phyloP scores from a whole-genome alignment of 2,113 vertebrate genomes.

The Catharus fuscescens region DNA sequence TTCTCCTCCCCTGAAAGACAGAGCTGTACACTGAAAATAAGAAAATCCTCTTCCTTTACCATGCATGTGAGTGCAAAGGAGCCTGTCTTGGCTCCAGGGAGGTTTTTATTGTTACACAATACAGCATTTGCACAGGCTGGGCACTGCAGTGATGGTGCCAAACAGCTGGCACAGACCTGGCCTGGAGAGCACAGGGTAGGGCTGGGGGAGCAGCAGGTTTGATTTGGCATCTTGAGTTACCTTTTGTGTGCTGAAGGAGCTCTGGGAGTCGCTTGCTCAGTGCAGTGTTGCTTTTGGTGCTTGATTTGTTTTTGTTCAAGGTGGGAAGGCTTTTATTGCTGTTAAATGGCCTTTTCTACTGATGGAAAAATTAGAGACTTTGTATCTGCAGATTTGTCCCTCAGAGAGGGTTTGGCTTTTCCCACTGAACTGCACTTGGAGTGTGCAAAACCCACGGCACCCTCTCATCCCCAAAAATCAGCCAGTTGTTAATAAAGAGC shows the following conservation, averaged over 20 bases:
- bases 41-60: background rate
- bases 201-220: background rate
- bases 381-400: background rate
- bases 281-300: background rate
- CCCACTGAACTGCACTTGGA: background rate
- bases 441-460: fast-evolving
- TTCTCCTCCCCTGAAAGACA: background rate
- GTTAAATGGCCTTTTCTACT: background rate
- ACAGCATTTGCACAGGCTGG: background rate
- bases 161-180: background rate
- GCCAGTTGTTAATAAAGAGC: background rate
- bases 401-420: background rate
- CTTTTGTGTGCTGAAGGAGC: background rate
- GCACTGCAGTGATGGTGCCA: background rate
- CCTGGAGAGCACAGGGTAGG: background rate
- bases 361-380: background rate
- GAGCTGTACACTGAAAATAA: background rate
- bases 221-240: background rate
- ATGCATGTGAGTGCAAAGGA: background rate
- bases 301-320: background rate
- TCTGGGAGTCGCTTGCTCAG: background rate
- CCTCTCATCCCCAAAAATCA: background rate
- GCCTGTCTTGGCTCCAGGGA: background rate
- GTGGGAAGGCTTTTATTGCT: background rate
- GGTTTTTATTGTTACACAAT: background rate